These are phyloP conservation scores for Phalanger gymnotis DNA, from an alignment of 2,797 vertebrate genomes.

Conservation along the genomic window DNA sequence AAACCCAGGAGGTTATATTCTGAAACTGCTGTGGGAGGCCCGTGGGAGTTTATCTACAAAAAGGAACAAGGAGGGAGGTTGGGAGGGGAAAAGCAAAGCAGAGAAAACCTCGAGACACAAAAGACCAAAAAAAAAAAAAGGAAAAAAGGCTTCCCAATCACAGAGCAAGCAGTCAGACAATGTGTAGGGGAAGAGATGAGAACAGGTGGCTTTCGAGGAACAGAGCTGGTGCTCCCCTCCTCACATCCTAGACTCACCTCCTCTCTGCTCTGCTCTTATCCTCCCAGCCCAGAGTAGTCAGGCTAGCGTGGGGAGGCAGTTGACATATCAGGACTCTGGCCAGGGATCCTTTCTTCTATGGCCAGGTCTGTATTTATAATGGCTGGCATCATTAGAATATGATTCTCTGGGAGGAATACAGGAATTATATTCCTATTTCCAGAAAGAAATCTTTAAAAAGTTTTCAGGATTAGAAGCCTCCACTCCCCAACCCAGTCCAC, in stretches of 20 bases:
- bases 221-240: constrained; percentile 34
- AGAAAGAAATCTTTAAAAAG: not conserved
- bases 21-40: constrained; percentile 68
- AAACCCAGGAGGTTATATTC: constrained; percentile 71
- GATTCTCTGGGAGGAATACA: not conserved
- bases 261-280: not conserved
- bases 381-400: not conserved
- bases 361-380: constrained; percentile 10
- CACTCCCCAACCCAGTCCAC: not conserved
- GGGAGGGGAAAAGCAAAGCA: constrained; percentile 72
- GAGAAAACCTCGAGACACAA: constrained; percentile 77
- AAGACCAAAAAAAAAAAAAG: constrained; percentile 66
- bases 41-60: constrained; percentile 85
- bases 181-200: constrained; percentile 44
- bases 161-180: constrained; percentile 53
- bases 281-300: not conserved
- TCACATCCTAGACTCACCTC: not conserved
- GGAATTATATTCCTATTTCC: not conserved
- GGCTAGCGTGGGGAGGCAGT: not conserved
- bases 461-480: not conserved
- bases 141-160: constrained; percentile 63
- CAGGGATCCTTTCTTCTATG: not conserved
- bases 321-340: not conserved
- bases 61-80: constrained; percentile 72
- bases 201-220: constrained; percentile 78